Percentiles rank a stretch among this genome's conserved stretches.
These are phyloP conservation scores for Pseudococcus viburni DNA, from an alignment of 2,888 invertebrate genomes.

Conservation along the genomic window DNA sequence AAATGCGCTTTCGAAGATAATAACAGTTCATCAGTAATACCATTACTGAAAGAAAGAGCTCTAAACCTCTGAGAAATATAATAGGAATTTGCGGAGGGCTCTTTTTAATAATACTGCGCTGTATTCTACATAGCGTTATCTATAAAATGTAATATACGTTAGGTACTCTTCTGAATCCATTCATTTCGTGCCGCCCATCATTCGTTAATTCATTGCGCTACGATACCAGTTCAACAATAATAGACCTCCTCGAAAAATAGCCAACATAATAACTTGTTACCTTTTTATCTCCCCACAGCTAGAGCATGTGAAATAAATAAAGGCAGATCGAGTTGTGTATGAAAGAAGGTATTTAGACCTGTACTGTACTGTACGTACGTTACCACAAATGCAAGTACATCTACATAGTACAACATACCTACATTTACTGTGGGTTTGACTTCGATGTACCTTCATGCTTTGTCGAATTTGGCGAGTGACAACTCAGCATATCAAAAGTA, in stretches of 20 bases:
- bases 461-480: too few relatives aligned
- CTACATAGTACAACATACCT: too few relatives aligned
- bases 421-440: too few relatives aligned
- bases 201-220: conserved; percentile 59
- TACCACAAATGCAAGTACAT: too few relatives aligned
- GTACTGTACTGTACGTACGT: not conserved
- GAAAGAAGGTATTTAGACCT: not conserved
- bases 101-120: conserved; percentile 30
- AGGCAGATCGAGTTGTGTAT: not conserved
- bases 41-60: not conserved
- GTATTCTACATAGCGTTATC: conserved; percentile 15
- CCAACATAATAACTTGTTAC: conserved; percentile 60
- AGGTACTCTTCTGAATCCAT: conserved; percentile 28
- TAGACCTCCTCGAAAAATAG: conserved; percentile 58
- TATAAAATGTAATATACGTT: conserved; percentile 32
- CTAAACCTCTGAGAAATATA: conserved; percentile 17
- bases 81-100: conserved; percentile 44
- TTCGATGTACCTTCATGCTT: too few relatives aligned
- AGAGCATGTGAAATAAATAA: not conserved
- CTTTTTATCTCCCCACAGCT: not conserved
- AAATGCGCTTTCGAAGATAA: conserved; percentile 17
- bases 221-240: conserved; percentile 57
- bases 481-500: too few relatives aligned
- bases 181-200: conserved; percentile 58
- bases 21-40: conserved; percentile 15